Conservation (phyloP, 2,113 vertebrate species). For the Nothocercus julius region DNA sequence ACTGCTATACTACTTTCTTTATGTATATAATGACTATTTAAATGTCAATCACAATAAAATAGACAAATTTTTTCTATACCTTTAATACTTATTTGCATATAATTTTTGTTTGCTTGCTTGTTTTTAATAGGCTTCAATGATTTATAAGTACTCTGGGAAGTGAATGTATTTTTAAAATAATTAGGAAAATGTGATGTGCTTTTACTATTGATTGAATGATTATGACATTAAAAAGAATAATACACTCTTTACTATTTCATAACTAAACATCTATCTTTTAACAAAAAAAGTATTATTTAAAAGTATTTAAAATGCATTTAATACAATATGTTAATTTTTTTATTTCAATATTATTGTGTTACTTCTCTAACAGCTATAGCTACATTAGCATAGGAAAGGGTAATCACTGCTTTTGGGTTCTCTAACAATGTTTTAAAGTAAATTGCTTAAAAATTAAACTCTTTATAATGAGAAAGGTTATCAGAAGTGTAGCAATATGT, state of each 20-base stretch:
- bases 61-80: neutral
- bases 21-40: neutral
- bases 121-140: neutral
- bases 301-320: neutral
- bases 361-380: neutral
- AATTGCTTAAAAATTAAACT: neutral
- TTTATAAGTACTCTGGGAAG: neutral
- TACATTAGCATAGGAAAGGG: neutral
- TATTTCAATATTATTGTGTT: neutral
- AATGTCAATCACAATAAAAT: slow-evolving; percentile 14
- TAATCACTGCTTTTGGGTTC: neutral
- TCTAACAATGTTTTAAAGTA: neutral
- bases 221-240: neutral
- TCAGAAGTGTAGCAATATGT: neutral
- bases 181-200: neutral
- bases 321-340: neutral
- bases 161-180: neutral
- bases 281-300: neutral
- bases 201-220: neutral
- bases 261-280: neutral
- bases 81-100: slow-evolving; percentile 6
- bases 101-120: neutral
- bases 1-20: neutral
- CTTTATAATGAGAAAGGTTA: neutral
- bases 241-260: neutral